phyloP scores from a whole-genome alignment of 1,140 invertebrate species.

The Venustaconcha ellipsiformis region DNA sequence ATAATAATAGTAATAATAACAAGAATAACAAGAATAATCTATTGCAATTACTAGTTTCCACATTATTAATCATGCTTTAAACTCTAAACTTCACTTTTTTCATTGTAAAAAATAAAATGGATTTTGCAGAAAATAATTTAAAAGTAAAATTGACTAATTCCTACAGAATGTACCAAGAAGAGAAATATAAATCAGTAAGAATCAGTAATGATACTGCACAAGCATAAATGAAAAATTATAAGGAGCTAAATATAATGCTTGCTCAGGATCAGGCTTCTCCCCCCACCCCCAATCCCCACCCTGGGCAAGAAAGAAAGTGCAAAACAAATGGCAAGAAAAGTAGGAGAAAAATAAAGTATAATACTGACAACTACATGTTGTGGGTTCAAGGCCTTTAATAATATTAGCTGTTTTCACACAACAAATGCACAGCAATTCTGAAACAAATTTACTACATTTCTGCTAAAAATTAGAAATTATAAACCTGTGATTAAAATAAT shows the following conservation, averaged over 20 bases:
- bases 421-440: slow-evolving; percentile 15
- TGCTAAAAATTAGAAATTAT: slow-evolving; percentile 2
- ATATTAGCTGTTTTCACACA: slow-evolving; percentile 18
- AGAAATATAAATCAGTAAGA: neutral
- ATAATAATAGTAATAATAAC: too few species aligned
- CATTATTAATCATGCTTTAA: too few species aligned
- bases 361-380: neutral
- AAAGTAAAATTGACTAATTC: too few species aligned
- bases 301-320: slow-evolving; percentile 12
- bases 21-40: too few species aligned
- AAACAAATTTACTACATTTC: slow-evolving; percentile 11
- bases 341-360: neutral
- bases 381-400: neutral
- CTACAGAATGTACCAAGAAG: too few species aligned
- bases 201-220: slow-evolving; percentile 8
- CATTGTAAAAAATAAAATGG: too few species aligned
- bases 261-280: too few species aligned
- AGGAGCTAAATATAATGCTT: neutral
- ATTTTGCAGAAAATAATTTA: too few species aligned
- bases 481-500: slow-evolving; percentile 14
- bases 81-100: too few species aligned
- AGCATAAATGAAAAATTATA: slow-evolving; percentile 7
- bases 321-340: neutral
- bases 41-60: too few species aligned
- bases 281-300: slow-evolving; percentile 7